Conservation (phyloP, 2,888 invertebrate genomes). For the Napeogenes inachia region DNA sequence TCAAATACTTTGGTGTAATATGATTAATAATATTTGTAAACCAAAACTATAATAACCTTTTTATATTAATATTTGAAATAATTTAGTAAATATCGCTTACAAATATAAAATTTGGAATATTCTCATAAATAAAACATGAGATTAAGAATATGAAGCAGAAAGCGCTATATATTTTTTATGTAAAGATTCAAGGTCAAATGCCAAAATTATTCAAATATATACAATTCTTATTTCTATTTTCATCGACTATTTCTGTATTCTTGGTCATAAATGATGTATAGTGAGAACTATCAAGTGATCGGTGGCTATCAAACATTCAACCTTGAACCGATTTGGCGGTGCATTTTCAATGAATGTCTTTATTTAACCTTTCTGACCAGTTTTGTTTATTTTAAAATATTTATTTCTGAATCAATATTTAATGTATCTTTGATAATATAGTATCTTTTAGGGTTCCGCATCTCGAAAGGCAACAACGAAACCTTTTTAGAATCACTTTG, state of each 20-base stretch:
- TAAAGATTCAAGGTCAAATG: background rate
- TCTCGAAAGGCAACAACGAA: too few relatives aligned
- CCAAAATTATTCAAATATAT: constrained; percentile 3
- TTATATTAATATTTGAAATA: too few relatives aligned
- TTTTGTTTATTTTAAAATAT: background rate
- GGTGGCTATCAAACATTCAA: constrained; percentile 16
- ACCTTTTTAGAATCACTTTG: too few relatives aligned
- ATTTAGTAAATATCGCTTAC: too few relatives aligned
- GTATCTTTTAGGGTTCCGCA: too few relatives aligned
- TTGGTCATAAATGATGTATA: constrained; percentile 4
- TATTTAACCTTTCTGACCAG: background rate
- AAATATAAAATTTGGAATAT: too few relatives aligned
- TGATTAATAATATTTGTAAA: too few relatives aligned
- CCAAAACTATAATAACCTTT: too few relatives aligned
- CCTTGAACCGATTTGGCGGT: constrained; percentile 8
- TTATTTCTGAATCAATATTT: too few relatives aligned
- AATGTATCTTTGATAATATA: too few relatives aligned
- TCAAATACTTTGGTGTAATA: too few relatives aligned
- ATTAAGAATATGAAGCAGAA: background rate
- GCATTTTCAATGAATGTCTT: constrained; percentile 8
- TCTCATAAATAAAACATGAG: too few relatives aligned
- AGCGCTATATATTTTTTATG: background rate
- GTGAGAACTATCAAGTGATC: constrained; percentile 18
- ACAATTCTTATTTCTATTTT: constrained; percentile 2
- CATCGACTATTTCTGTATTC: constrained; percentile 3